These are phyloP conservation scores for Hylaeus anthracinus DNA, from an alignment of 1,140 invertebrate species.

Conservation along the genomic window DNA sequence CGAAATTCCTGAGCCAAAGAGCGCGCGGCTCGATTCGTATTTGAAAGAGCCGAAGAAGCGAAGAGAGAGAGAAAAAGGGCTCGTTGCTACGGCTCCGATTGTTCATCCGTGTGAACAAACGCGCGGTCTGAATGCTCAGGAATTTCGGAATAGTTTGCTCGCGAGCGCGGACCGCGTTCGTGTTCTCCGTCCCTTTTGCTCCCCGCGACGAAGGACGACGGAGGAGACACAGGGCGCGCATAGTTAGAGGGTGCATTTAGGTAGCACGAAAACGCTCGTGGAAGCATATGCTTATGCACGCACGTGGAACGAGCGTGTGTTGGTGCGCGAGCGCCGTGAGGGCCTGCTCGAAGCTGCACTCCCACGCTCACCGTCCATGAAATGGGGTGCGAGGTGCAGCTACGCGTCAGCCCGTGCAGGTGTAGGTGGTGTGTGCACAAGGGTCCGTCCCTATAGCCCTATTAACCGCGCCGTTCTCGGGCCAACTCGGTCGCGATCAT, in stretches of 20 bases:
- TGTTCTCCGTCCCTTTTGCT: not conserved
- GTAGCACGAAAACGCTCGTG: conserved; percentile 34
- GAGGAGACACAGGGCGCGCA: not conserved
- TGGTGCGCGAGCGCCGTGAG: conserved; percentile 68
- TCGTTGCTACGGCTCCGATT: conserved; percentile 21
- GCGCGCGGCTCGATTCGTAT: not conserved
- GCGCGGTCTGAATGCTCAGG: conserved; percentile 39
- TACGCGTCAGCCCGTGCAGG: conserved; percentile 58
- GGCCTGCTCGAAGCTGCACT: conserved; percentile 72
- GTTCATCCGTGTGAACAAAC: conserved; percentile 51
- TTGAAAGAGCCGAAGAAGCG: not conserved
- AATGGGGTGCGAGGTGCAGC: conserved; percentile 74
- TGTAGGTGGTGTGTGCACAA: conserved; percentile 59
- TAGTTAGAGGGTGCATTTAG: conserved; percentile 46
- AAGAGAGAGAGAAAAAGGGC: not conserved
- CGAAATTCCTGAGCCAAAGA: conserved; percentile 8
- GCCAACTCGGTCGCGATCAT: conserved; percentile 44
- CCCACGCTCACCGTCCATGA: conserved; percentile 76
- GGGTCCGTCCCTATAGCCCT: conserved; percentile 58
- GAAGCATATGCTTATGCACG: not conserved
- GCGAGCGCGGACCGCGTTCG: not conserved
- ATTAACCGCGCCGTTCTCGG: conserved; percentile 55
- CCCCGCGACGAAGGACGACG: not conserved
- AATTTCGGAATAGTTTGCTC: conserved; percentile 50
- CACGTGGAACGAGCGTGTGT: not conserved